These are phyloP conservation scores for Equus przewalskii DNA, from an alignment of 2,113 vertebrate genomes.

Conservation along the genomic window DNA sequence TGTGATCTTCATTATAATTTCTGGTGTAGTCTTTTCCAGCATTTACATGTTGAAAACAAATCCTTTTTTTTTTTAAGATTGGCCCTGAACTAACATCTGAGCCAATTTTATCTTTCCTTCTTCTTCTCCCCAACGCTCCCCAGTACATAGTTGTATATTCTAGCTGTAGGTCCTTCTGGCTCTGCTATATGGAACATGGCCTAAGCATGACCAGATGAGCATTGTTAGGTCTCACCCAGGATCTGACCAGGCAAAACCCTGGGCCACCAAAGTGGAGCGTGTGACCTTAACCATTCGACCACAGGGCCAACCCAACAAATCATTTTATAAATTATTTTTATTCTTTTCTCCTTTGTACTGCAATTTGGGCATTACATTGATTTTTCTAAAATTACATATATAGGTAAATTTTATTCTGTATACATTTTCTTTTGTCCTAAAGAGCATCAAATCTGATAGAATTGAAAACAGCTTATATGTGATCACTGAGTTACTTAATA, in stretches of 20 bases:
- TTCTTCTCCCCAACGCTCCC: too few species aligned
- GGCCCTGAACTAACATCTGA: too few species aligned
- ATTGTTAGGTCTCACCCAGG: too few species aligned
- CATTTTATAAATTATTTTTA: not conserved
- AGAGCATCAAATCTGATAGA: not conserved
- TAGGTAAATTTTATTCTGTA: not conserved
- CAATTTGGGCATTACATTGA: not conserved
- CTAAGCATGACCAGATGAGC: too few species aligned
- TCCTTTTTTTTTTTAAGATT: too few species aligned
- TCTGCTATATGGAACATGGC: too few species aligned
- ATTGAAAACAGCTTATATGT: not conserved
- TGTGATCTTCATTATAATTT: not conserved
- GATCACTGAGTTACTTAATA: not conserved
- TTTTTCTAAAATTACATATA: not conserved
- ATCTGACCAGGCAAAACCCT: too few species aligned
- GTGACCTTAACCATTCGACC: too few species aligned
- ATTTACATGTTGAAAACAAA: not conserved
- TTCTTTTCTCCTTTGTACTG: not conserved
- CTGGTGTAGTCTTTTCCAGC: not conserved
- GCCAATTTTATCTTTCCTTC: too few species aligned
- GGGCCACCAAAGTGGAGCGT: too few species aligned
- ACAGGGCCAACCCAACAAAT: not conserved
- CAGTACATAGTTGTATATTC: too few species aligned
- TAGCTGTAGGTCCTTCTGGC: too few species aligned
- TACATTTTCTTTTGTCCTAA: not conserved